Evolutionary conservation across 2,888 invertebrate genomes (phyloP).

Genomic region (Monochamus alternatus): DNA sequence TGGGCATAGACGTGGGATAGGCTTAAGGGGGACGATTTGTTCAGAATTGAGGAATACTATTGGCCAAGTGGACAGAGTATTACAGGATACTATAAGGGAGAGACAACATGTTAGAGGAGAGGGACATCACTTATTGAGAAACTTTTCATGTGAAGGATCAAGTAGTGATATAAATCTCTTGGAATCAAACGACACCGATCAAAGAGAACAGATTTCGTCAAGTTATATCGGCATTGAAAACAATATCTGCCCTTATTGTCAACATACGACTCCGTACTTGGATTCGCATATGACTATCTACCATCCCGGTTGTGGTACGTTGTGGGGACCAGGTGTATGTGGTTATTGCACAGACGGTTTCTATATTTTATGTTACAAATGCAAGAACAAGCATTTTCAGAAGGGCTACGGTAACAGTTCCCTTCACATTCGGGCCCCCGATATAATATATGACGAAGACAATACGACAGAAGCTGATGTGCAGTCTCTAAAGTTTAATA

Average conservation of each 20-base stretch:
- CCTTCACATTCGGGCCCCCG: constrained; percentile 65
- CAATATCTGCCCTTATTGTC: constrained; percentile 68
- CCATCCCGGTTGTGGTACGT: constrained; percentile 74
- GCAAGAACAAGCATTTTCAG: constrained; percentile 70
- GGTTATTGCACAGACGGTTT: constrained; percentile 68
- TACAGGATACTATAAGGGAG: constrained; percentile 62
- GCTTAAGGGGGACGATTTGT: constrained; percentile 51
- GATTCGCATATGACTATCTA: constrained; percentile 71
- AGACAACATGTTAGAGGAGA: constrained; percentile 71
- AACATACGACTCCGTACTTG: constrained; percentile 68
- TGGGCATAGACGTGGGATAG: constrained; percentile 42
- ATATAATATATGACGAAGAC: constrained; percentile 68
- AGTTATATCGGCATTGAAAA: constrained; percentile 54
- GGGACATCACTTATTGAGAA: constrained; percentile 66
- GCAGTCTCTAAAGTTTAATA: constrained; percentile 59
- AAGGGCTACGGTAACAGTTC: constrained; percentile 53
- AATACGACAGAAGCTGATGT: constrained; percentile 66
- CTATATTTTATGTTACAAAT: constrained; percentile 73
- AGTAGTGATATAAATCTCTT: constrained; percentile 34
- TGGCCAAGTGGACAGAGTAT: constrained; percentile 55
- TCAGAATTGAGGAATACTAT: constrained; percentile 54
- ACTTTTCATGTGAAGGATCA: constrained; percentile 41
- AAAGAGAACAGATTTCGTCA: constrained; percentile 28
- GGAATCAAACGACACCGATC: constrained; percentile 23
- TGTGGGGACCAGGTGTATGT: constrained; percentile 72